A percentile compares a stretch with the other conserved stretches of the same genome.
These are phyloP conservation scores for Sceloporus undulatus DNA, from an alignment of 2,113 vertebrate genomes.

Conservation along the genomic window DNA sequence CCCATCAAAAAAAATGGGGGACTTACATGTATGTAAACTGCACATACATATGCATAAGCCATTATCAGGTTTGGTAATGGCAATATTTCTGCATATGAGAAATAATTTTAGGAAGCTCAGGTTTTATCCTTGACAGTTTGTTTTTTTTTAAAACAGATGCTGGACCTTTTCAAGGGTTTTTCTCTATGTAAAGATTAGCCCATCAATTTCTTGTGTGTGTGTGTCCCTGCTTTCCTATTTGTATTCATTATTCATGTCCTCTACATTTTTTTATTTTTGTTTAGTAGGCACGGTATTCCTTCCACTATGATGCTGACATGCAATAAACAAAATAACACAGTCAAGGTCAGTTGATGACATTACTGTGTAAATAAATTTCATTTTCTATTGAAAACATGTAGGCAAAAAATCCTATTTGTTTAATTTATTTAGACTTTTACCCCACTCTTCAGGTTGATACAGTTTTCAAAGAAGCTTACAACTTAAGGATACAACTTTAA, in stretches of 20 bases:
- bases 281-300: constrained; percentile 28
- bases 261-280: constrained; percentile 36
- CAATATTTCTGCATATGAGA: no score
- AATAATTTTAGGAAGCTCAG: no score
- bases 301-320: constrained; percentile 24
- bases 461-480: not conserved
- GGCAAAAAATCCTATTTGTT: not conserved
- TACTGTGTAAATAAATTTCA: constrained; percentile 24
- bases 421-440: not conserved
- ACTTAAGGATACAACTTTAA: not conserved
- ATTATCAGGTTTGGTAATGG: no score
- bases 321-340: constrained; percentile 32
- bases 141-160: no score
- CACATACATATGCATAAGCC: no score
- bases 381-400: not conserved
- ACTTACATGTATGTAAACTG: no score
- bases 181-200: no score
- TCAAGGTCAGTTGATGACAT: constrained; percentile 26
- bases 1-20: no score
- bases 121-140: no score
- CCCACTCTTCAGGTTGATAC: not conserved
- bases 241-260: constrained; percentile 45
- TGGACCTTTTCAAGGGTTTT: no score
- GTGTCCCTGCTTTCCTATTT: not conserved
- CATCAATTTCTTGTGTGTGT: not conserved